These are phyloP conservation scores for Hippopotamus amphibius DNA, from an alignment of 2,113 vertebrate species.

Conservation along the genomic window DNA sequence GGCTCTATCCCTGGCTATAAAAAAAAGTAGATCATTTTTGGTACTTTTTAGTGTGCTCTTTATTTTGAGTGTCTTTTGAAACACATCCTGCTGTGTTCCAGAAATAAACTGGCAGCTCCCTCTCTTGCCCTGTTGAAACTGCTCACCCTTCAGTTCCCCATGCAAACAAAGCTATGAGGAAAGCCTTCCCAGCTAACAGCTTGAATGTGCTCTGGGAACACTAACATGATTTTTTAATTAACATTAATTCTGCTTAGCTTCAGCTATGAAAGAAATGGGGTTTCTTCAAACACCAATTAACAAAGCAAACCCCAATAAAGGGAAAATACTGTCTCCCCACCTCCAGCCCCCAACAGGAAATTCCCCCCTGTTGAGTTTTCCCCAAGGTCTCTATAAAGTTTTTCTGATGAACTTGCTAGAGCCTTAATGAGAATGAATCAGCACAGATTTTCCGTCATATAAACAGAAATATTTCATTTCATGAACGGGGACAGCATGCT, in stretches of 20 bases:
- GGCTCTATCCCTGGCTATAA: neutral
- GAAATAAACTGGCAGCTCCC: constrained; percentile 44
- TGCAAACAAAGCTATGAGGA: constrained; percentile 46
- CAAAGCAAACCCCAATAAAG: constrained; percentile 82
- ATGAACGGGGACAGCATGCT: constrained; percentile 34
- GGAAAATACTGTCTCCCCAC: constrained; percentile 66
- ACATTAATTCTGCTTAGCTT: constrained; percentile 76
- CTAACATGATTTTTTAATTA: constrained; percentile 83
- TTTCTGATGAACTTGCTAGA: constrained; percentile 87
- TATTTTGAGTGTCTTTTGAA: constrained; percentile 56
- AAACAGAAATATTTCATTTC: constrained; percentile 88
- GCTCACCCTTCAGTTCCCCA: neutral
- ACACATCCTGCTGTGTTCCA: constrained; percentile 54
- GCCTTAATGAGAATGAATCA: constrained; percentile 88
- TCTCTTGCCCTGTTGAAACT: neutral
- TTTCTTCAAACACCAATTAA: constrained; percentile 88
- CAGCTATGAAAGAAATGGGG: constrained; percentile 85
- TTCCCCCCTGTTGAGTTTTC: constrained; percentile 87
- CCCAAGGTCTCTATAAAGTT: constrained; percentile 88
- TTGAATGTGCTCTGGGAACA: constrained; percentile 46
- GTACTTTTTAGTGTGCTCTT: constrained; percentile 20
- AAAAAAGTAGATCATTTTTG: neutral
- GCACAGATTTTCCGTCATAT: constrained; percentile 86
- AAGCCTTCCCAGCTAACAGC: neutral
- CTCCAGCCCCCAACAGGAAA: constrained; percentile 84